Conservation (phyloP, 2,888 invertebrate genomes). For the Heterodera filipjevi region DNA sequence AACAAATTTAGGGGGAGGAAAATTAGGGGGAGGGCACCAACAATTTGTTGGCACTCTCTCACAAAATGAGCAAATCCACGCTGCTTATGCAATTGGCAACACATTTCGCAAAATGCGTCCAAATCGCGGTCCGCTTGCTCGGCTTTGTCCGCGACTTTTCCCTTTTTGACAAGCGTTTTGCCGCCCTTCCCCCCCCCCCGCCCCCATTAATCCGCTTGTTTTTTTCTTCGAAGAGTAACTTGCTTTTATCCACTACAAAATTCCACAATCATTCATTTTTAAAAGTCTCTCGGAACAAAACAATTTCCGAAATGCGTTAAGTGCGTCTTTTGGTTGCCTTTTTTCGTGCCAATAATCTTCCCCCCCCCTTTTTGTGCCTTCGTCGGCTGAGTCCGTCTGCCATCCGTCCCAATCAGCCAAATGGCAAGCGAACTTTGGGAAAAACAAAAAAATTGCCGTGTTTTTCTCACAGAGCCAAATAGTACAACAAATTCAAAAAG, state of each 20-base stretch:
- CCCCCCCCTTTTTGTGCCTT: neutral
- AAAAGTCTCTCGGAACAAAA: neutral
- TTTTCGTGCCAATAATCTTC: neutral
- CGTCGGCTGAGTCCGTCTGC: neutral
- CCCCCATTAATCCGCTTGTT: neutral
- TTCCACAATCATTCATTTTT: neutral
- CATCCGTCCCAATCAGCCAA: neutral
- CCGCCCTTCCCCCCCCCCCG: neutral
- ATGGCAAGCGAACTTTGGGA: neutral
- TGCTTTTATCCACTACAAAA: neutral
- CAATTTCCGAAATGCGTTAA: neutral
- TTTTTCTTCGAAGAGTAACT: neutral
- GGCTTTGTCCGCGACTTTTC: neutral
- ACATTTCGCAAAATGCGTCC: neutral
- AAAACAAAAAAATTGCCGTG: neutral
- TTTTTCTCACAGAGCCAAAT: neutral
- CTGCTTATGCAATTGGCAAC: neutral
- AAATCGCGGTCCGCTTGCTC: neutral
- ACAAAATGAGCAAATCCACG: neutral
- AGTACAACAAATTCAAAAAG: neutral
- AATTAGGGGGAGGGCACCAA: neutral
- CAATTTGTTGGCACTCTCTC: neutral
- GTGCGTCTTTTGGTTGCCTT: neutral
- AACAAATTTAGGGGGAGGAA: neutral
- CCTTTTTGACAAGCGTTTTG: neutral